phyloP scores from a whole-genome alignment of 2,113 vertebrate genomes.

The Apteryx owenii region DNA sequence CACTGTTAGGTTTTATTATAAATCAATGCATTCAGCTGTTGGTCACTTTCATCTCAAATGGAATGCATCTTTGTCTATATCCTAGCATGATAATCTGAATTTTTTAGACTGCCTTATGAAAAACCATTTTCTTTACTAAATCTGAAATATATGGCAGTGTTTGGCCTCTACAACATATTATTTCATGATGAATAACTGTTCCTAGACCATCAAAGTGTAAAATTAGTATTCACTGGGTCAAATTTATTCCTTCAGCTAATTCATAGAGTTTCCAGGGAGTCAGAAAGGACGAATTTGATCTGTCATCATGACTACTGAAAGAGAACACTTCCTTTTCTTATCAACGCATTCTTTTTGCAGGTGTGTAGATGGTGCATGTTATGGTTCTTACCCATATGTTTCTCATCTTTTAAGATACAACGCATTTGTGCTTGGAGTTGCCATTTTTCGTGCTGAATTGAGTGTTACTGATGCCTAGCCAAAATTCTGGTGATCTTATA shows the following conservation, averaged over 20 bases:
- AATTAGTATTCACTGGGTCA: not conserved
- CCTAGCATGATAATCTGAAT: not conserved
- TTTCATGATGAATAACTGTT: not conserved
- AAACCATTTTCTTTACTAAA: not conserved
- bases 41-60: conserved; percentile 18
- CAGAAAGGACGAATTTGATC: not conserved
- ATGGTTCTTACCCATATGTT: not conserved
- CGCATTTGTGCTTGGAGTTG: not conserved
- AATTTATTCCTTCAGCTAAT: not conserved
- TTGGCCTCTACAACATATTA: not conserved
- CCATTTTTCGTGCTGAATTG: not conserved
- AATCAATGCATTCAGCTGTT: not conserved
- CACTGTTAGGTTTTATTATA: not conserved
- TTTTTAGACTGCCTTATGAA: not conserved
- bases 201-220: not conserved
- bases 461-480: not conserved
- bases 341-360: not conserved
- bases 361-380: not conserved
- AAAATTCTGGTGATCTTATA: not conserved
- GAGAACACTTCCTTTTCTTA: not conserved
- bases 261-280: not conserved
- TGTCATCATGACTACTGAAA: not conserved
- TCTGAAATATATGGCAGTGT: not conserved
- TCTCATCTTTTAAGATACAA: not conserved
- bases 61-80: not conserved